phyloP scores from a whole-genome alignment of 1,140 invertebrate species.

The Akabosia matsudoensis region DNA sequence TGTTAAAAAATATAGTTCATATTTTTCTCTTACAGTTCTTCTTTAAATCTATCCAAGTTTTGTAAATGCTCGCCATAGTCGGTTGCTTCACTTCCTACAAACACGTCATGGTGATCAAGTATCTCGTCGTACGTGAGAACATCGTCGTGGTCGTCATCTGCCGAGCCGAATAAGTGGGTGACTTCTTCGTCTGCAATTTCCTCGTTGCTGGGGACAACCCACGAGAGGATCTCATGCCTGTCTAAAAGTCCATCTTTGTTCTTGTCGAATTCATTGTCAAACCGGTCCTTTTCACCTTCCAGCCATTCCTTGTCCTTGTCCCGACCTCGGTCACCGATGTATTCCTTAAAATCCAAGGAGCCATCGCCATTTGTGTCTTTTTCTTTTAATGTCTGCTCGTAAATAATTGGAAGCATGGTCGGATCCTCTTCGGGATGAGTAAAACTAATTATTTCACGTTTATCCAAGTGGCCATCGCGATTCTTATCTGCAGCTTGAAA shows the following conservation, averaged over 20 bases:
- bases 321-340: conserved; percentile 66
- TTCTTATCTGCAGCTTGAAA: conserved; percentile 84
- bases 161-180: conserved; percentile 80
- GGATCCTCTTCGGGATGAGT: conserved; percentile 90
- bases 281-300: conserved; percentile 81
- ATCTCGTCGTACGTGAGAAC: conserved; percentile 81
- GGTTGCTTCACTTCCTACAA: conserved; percentile 95
- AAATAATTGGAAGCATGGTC: conserved; percentile 77
- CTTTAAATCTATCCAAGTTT: conserved; percentile 72
- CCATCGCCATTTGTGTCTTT: conserved; percentile 84
- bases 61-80: conserved; percentile 87
- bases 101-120: conserved; percentile 80
- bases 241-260: conserved; percentile 80
- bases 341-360: conserved; percentile 76
- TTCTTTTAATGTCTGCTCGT: conserved; percentile 77
- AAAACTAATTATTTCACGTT: conserved; percentile 82
- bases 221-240: conserved; percentile 74
- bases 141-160: conserved; percentile 73
- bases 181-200: conserved; percentile 88
- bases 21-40: conserved; percentile 75
- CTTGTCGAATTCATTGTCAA: conserved; percentile 81
- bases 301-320: conserved; percentile 78
- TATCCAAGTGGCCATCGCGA: conserved; percentile 71
- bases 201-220: conserved; percentile 88
- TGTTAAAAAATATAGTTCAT: too few species aligned